Evolutionary conservation across 2,113 vertebrate species (phyloP).

Genomic region (Nicator chloris): DNA sequence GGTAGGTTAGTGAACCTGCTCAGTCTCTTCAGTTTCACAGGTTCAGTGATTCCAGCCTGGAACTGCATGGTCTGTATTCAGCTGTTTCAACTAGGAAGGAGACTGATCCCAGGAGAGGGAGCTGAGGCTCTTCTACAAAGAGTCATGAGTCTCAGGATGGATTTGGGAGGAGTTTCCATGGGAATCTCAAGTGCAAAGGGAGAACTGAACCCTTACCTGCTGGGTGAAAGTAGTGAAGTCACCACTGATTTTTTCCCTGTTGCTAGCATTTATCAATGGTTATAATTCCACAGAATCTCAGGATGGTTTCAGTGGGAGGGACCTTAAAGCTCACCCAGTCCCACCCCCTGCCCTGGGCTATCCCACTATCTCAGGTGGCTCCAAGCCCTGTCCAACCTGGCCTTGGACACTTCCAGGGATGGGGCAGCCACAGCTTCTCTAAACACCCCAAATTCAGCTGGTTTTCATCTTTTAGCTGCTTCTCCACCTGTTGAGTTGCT

Average conservation of each 20-base stretch:
- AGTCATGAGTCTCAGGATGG: not conserved
- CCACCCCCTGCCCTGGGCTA: not conserved
- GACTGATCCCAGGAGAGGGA: not conserved
- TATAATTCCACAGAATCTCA: not conserved
- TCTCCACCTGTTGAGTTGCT: not conserved
- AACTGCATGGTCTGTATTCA: not conserved
- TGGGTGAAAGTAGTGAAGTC: not conserved
- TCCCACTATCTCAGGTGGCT: rapidly evolving
- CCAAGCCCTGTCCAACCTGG: rapidly evolving
- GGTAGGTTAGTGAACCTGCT: not conserved
- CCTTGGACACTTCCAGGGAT: not conserved
- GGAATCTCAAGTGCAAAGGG: not conserved
- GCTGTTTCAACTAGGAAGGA: not conserved
- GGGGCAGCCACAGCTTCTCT: not conserved
- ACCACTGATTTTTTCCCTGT: not conserved
- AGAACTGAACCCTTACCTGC: not conserved
- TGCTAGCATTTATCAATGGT: not conserved
- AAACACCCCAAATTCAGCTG: not conserved
- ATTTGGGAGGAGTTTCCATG: not conserved
- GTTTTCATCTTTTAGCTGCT: not conserved
- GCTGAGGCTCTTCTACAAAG: not conserved
- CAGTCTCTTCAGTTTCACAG: not conserved
- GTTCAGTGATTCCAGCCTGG: not conserved
- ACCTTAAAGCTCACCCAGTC: not conserved
- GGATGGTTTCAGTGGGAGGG: not conserved